Evolutionary conservation across 2,797 vertebrate species (phyloP), one percentile per base, ranked within the genome.

Genomic region (Rhyacichthys aspro): DNA sequence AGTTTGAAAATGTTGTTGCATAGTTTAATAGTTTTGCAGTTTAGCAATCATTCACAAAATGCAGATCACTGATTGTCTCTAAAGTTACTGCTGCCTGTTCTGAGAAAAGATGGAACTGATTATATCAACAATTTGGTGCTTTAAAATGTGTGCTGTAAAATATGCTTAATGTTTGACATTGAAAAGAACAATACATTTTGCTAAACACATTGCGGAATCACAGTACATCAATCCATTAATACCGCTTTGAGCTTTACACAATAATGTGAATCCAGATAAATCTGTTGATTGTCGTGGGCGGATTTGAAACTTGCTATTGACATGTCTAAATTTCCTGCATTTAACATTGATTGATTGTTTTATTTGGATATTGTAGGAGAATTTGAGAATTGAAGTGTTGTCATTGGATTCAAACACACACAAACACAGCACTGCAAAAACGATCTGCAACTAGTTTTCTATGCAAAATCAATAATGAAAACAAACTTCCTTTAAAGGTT

Each of bases 401-500:
- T n/a, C n/a, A n/a, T n/a, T n/a, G n/a, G n/a, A n/a, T n/a, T n/a
- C n/a, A n/a, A n/a, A n/a, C n/a, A n/a, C n/a, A n/a, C n/a, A n/a
- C n/a, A 47, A 1, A 55, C 44, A 65, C 38, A 43, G 5, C 68
- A 55, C 62, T 63, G 57, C 41, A 73, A 68, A 70, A 61, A 36
- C 15, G 57, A 39, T 72, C 72, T 79, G 78, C 66, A 81, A 67
- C 65, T 70, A 38, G 60, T 67, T 55, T 80, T 84, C 88, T 89
- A 87, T 89, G 84, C 85, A 88, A 84, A 42, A 48, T 65, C 18
- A 55, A 67, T 56, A 5, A 38, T 39, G 36, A 4, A 37, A 43
- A 56, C 67, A 74, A 36, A 16, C 33, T 65, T 67, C 47, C 39
- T 55, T 1, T 47, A 39, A 63, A 63, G 67, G 73, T 79, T 74